Conservation (phyloP, 2,113 vertebrate genomes). For the Erythrocebus patas region DNA sequence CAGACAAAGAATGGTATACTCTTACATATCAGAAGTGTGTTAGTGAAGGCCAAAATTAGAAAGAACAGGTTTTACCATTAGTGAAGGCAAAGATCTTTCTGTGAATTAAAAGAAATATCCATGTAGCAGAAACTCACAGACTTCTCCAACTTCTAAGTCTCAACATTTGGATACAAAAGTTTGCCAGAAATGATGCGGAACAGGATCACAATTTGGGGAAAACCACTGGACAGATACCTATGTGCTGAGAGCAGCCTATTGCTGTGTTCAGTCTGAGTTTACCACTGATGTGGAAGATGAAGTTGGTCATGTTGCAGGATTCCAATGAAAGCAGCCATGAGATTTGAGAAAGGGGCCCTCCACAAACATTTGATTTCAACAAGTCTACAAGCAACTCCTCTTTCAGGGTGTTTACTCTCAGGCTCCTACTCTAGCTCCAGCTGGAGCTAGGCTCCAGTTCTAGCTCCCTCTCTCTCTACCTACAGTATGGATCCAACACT, state of each 20-base stretch:
- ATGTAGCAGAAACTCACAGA: background rate
- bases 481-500: too few relatives aligned
- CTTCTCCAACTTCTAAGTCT: background rate
- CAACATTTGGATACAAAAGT: background rate
- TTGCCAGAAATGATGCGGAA: background rate
- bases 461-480: background rate
- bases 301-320: background rate
- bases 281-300: background rate
- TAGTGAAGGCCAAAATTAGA: background rate
- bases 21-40: background rate
- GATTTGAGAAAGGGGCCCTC: background rate
- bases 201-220: accelerated
- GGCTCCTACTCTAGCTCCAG: background rate
- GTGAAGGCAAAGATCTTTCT: background rate
- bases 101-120: background rate
- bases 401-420: background rate
- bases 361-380: background rate
- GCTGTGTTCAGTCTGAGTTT: background rate
- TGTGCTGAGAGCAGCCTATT: accelerated
- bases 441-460: background rate
- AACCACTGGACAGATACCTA: too few relatives aligned
- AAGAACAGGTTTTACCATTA: background rate
- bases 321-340: background rate
- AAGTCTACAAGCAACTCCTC: background rate
- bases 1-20: background rate